Evolutionary conservation across 2,113 vertebrate species (phyloP).

Genomic region (Sphaerodactylus townsendi): DNA sequence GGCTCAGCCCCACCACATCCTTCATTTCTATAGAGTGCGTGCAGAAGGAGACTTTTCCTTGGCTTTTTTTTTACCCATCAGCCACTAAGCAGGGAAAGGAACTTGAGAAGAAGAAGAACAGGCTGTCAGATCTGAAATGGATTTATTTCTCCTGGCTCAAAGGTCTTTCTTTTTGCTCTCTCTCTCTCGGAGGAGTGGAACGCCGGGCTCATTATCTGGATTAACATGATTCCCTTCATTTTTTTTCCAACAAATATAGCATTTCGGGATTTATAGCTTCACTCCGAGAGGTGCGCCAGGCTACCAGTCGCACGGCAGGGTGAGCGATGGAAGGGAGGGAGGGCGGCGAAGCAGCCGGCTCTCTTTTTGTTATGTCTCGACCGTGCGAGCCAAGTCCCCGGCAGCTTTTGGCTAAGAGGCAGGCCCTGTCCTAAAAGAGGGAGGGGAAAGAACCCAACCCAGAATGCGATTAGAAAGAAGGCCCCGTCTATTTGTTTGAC

Average conservation of each 20-base stretch:
- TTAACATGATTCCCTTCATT: conserved; percentile 28
- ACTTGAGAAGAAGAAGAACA: background rate
- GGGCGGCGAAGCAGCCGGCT: background rate
- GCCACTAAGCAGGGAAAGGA: background rate
- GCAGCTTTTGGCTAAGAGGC: background rate
- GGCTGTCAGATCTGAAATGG: background rate
- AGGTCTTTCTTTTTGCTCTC: background rate
- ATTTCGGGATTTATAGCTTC: background rate
- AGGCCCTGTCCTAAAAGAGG: background rate
- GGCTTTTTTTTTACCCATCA: background rate
- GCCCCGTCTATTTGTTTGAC: background rate
- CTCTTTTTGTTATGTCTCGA: conserved; percentile 34
- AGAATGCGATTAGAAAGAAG: conserved; percentile 11
- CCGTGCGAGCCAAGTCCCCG: background rate
- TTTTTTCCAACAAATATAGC: conserved; percentile 16
- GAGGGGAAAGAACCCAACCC: conserved; percentile 9
- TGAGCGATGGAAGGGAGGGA: background rate
- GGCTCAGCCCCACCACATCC: no score
- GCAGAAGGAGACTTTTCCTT: background rate
- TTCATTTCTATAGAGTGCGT: background rate
- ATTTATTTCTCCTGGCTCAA: conserved; percentile 33
- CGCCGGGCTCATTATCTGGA: conserved; percentile 23
- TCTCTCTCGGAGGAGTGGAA: background rate
- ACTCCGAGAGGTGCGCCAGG: background rate
- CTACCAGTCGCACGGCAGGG: fast-evolving